These are phyloP conservation scores for Cactoblastis cactorum DNA, from an alignment of 2,888 invertebrate species.

Conservation along the genomic window DNA sequence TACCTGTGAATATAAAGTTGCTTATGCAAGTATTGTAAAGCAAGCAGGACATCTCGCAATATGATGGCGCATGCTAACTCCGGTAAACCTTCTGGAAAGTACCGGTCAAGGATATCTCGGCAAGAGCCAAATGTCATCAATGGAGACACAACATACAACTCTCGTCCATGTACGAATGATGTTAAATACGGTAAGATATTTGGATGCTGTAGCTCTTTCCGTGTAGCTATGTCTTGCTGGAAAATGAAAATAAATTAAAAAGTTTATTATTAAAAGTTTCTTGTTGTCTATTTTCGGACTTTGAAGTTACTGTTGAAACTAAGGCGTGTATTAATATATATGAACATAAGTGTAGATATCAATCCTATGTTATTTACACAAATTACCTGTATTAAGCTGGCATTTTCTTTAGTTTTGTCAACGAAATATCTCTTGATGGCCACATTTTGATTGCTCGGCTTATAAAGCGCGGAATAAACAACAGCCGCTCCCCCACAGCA, in stretches of 20 bases:
- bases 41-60: constrained; percentile 87
- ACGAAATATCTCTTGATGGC: constrained; percentile 88
- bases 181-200: constrained; percentile 87
- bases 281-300: no score
- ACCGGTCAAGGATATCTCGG: constrained; percentile 86
- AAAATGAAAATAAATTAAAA: constrained; percentile 39
- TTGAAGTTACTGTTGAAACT: no score
- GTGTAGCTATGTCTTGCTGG: constrained; percentile 88
- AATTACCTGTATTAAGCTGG: constrained; percentile 80
- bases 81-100: constrained; percentile 88
- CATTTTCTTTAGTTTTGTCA: constrained; percentile 83
- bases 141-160: constrained; percentile 89
- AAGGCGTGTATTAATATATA: no score
- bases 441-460: constrained; percentile 82
- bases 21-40: constrained; percentile 90
- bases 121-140: constrained; percentile 92
- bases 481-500: constrained; percentile 85
- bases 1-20: constrained; percentile 92
- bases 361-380: no score
- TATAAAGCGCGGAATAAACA: constrained; percentile 85
- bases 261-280: no score
- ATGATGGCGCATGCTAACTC: constrained; percentile 90
- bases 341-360: no score
- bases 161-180: constrained; percentile 87
- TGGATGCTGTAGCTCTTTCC: constrained; percentile 87